phyloP scores from a whole-genome alignment of 2,888 invertebrate species.

The Cosmia trapezina region DNA sequence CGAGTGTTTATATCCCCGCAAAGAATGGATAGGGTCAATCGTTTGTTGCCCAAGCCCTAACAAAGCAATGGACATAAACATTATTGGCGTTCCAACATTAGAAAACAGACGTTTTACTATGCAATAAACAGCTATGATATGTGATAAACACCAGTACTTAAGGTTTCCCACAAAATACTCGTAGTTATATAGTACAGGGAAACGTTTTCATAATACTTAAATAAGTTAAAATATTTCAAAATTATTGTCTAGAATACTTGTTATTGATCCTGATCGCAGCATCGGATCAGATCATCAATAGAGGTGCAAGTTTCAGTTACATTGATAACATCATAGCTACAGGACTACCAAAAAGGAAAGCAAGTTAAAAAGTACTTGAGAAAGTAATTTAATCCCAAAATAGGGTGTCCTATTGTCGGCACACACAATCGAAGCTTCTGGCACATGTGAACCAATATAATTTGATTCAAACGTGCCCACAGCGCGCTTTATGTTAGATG shows the following conservation, averaged over 20 bases:
- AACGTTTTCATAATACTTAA: constrained; percentile 9
- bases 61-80: constrained; percentile 57
- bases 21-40: constrained; percentile 59
- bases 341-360: neutral
- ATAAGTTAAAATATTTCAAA: constrained; percentile 12
- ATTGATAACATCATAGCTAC: neutral
- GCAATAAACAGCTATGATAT: constrained; percentile 58
- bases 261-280: neutral
- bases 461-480: constrained; percentile 63
- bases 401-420: constrained; percentile 26
- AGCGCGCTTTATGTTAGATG: constrained; percentile 63
- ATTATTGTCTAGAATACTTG: neutral
- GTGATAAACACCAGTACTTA: constrained; percentile 61
- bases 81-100: constrained; percentile 49
- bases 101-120: constrained; percentile 55
- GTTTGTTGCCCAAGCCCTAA: constrained; percentile 51
- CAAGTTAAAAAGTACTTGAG: neutral
- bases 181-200: neutral
- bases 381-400: constrained; percentile 9
- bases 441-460: constrained; percentile 51
- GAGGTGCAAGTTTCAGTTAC: neutral
- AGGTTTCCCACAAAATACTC: constrained; percentile 27
- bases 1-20: constrained; percentile 45
- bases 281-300: neutral
- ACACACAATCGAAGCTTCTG: constrained; percentile 41